Base-by-base conservation (phyloP, 2,797 vertebrate genomes). In the Pseudochaenichthys georgianus region DNA sequence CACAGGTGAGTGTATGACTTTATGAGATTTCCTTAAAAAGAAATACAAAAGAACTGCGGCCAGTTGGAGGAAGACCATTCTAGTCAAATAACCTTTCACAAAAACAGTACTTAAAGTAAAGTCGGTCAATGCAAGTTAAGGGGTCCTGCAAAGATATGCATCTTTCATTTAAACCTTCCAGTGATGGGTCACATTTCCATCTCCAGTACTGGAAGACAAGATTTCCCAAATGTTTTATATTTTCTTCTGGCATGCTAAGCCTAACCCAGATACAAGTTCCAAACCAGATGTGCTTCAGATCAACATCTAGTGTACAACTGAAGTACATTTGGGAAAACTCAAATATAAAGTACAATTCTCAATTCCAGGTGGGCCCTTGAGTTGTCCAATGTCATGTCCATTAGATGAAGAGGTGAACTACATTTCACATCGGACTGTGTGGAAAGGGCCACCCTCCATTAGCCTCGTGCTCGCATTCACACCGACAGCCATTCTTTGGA, bases 1-100 rank as follows among this genome's bases (percentile, higher is more conserved):
- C 97, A 38, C 95, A 93, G 91, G 98, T 98, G 72, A 88, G 88
- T 57, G 13, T 15, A 16, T 23, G 2, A 21, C 15, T 41, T 3
- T 8, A n/a, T 45, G 17, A 15, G 10, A 59, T 57, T 48, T 55
- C 19, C 28, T 58, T n/a, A 5, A n/a, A n/a, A n/a, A n/a, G n/a
- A n/a, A n/a, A n/a, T n/a, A n/a, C n/a, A 16, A 16, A 19, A 23
- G 13, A 17, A 23, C 3, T n/a, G 41, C 53, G 19, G 43, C 64
- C 15, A 28, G 21, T 66, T 13, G 17, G 10, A 42, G 17, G 2
- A 10, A 13, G 34, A 41, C 64, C 15, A 5, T 10, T 52, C n/a
- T 64, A 16, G 34, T 52, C 43, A 16, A 2, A 1, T 16, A 57
- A n/a, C 1, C 16, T 11, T 3, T 57, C 9, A n/a, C 9, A 11